Conservation (phyloP, 1,140 invertebrate species). For the Colletes latitarsis region DNA sequence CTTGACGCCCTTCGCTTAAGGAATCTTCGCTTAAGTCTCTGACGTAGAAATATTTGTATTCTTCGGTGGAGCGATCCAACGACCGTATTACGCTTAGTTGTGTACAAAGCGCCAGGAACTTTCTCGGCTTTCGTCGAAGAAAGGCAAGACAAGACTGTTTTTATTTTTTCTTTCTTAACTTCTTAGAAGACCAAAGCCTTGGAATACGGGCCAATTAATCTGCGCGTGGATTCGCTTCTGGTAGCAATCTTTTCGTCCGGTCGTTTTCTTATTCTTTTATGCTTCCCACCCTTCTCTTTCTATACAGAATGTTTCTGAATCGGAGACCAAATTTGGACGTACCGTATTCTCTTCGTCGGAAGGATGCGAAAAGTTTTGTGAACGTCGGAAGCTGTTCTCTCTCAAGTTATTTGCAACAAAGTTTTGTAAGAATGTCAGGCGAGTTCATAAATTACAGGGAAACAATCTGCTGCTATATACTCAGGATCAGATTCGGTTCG, state of each 20-base stretch:
- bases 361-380: background rate
- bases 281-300: background rate
- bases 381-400: background rate
- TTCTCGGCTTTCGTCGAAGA: too few species aligned
- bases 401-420: constrained; percentile 6
- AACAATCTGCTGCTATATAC: too few species aligned
- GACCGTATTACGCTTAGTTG: too few species aligned
- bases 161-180: background rate
- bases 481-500: background rate
- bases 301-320: background rate
- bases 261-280: too few species aligned
- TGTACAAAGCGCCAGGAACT: too few species aligned
- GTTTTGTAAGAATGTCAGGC: background rate
- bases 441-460: background rate
- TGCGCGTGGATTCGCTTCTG: background rate
- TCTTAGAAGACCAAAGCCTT: background rate
- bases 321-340: background rate
- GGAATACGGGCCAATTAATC: constrained; percentile 9
- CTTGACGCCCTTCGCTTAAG: background rate
- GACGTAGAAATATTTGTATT: constrained; percentile 1
- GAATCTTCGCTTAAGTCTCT: background rate
- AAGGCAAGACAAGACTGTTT: too few species aligned
- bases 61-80: background rate
- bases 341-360: background rate
- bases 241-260: background rate